These are phyloP conservation scores for Echiichthys vipera DNA, from an alignment of 2,797 vertebrate species.

Conservation along the genomic window DNA sequence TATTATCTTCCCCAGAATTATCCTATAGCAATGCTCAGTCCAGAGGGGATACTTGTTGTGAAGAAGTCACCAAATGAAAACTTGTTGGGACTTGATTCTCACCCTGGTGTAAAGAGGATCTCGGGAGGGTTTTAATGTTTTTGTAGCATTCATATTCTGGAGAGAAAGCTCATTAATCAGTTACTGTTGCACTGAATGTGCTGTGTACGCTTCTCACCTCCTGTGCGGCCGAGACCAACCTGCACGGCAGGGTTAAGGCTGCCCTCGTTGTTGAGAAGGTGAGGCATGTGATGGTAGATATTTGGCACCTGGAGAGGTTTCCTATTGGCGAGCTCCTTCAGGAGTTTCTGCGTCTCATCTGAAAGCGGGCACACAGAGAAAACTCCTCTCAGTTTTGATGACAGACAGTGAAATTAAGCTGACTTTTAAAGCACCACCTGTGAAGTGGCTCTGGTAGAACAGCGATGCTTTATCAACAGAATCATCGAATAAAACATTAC, in stretches of 20 bases:
- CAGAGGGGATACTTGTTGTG: conserved; percentile 37
- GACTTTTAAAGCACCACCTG: conserved; percentile 1
- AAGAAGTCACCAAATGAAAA: conserved; percentile 27
- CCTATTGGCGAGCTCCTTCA: conserved; percentile 93
- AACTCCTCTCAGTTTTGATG: neutral
- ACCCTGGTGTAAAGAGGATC: conserved; percentile 28
- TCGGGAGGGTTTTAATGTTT: conserved; percentile 38
- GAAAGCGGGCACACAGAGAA: conserved; percentile 32
- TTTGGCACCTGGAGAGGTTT: conserved; percentile 98
- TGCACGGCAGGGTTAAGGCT: conserved; percentile 97
- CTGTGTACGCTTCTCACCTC: conserved; percentile 85
- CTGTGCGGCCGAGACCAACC: conserved; percentile 92
- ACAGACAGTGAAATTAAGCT: neutral
- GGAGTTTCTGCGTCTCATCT: conserved; percentile 96
- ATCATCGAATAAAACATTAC: neutral
- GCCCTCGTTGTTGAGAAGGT: conserved; percentile 96
- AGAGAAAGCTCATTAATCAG: conserved; percentile 2
- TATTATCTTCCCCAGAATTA: neutral
- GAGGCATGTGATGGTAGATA: conserved; percentile 99
- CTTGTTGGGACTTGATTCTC: conserved; percentile 46
- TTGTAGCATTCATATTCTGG: neutral
- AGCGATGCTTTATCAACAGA: neutral
- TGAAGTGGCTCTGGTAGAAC: neutral
- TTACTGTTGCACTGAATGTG: neutral
- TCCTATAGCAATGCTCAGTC: conserved; percentile 8